Percentiles rank a stretch among this genome's conserved stretches.
Conservation (phyloP, 1,140 invertebrate genomes). For the Aphaenogaster ashmeadi region DNA sequence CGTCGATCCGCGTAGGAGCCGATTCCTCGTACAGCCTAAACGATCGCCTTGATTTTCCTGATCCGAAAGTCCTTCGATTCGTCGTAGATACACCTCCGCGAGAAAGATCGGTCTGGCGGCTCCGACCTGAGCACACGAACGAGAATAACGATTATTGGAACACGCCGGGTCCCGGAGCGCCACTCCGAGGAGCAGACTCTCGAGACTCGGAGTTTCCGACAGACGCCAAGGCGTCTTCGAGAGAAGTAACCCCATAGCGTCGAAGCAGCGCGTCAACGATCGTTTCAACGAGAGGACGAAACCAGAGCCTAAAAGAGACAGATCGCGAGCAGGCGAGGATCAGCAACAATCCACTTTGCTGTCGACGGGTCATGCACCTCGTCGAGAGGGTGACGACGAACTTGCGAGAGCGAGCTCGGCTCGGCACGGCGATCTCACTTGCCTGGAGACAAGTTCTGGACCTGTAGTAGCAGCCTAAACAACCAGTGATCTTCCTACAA, state of each 20-base stretch:
- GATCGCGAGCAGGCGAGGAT: slow-evolving; percentile 15
- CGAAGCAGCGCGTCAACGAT: slow-evolving; percentile 31
- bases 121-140: not conserved
- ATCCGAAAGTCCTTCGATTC: not conserved
- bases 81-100: not conserved
- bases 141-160: slow-evolving; percentile 36
- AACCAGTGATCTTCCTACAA: slow-evolving; percentile 70
- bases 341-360: slow-evolving; percentile 9
- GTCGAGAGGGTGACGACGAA: slow-evolving; percentile 60
- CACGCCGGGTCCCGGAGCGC: not conserved
- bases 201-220: slow-evolving; percentile 18
- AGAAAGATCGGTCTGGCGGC: not conserved
- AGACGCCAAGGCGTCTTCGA: slow-evolving; percentile 7
- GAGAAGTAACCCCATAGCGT: slow-evolving; percentile 27
- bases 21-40: not conserved
- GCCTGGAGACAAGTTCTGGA: slow-evolving; percentile 65
- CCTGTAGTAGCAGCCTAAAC: slow-evolving; percentile 72
- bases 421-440: slow-evolving; percentile 24
- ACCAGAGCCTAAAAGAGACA: slow-evolving; percentile 11
- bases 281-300: slow-evolving; percentile 23
- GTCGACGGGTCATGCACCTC: slow-evolving; percentile 67
- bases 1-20: slow-evolving; percentile 27
- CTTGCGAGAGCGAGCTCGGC: slow-evolving; percentile 58
- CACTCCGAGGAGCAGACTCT: not conserved
- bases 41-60: not conserved